Percentiles rank a stretch among this genome's conserved stretches.
phyloP scores from a whole-genome alignment of 2,797 vertebrate species.

The Lagocephalus sceleratus region DNA sequence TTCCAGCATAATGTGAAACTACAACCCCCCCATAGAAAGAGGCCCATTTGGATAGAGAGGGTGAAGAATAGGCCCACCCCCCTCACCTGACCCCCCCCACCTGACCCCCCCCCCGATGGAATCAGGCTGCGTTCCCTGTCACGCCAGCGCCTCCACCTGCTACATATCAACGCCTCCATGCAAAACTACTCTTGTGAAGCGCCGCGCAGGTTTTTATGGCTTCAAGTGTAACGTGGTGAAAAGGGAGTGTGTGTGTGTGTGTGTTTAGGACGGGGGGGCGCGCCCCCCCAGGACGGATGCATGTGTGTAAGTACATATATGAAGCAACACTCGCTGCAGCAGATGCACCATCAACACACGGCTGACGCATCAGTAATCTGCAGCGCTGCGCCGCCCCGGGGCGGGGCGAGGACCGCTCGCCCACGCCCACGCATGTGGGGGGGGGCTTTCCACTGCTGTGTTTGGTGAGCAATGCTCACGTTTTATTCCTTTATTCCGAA shows the following conservation, averaged over 20 bases:
- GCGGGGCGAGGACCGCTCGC: conserved; percentile 59
- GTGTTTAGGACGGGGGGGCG: no score
- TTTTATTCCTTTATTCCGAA: conserved; percentile 54
- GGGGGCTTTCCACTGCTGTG: conserved; percentile 71
- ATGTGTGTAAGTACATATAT: conserved; percentile 84
- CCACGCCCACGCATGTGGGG: conserved; percentile 49
- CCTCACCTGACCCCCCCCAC: conserved; percentile 60
- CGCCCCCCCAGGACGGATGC: no score
- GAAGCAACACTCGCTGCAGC: conserved; percentile 91
- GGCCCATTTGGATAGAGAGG: conserved; percentile 48
- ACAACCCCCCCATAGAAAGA: conserved; percentile 64
- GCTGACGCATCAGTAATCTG: conserved; percentile 85
- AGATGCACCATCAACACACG: conserved; percentile 91
- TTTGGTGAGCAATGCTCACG: conserved; percentile 55
- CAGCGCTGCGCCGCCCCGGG: conserved; percentile 82
- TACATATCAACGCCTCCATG: conserved; percentile 81
- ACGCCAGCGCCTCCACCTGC: conserved; percentile 77
- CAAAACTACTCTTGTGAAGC: conserved; percentile 80
- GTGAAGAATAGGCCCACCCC: conserved; percentile 64
- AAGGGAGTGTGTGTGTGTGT: conserved; percentile 85
- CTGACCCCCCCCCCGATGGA: conserved; percentile 69
- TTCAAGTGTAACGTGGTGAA: conserved; percentile 83
- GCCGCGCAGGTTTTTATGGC: conserved; percentile 94
- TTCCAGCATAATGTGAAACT: conserved; percentile 79
- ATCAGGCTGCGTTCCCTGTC: conserved; percentile 74